Evolutionary conservation across 30 jellyfish, hydroid and myxozoan genomes (phyloP).

Genomic region (Hydractinia symbiolongicarpus): DNA sequence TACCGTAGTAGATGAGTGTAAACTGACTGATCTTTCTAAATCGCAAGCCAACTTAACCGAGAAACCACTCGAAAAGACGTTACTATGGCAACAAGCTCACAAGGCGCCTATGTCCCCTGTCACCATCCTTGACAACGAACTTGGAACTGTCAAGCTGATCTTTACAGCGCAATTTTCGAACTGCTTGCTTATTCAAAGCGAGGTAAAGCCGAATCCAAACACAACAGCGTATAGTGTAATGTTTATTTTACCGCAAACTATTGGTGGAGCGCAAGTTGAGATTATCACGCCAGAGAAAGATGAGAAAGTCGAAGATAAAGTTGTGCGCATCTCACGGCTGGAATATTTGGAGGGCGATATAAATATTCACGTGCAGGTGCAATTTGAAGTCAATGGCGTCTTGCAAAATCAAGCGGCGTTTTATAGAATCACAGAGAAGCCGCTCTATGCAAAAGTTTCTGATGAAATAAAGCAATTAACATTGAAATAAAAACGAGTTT

Average conservation of each 20-base stretch:
- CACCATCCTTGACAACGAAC: constrained; percentile 49
- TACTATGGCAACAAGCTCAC: constrained; percentile 63
- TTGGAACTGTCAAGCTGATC: constrained; percentile 51
- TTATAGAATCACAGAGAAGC: constrained; percentile 50
- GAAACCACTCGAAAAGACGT: not conserved
- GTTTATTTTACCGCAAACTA: constrained; percentile 53
- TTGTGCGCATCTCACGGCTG: constrained; percentile 63
- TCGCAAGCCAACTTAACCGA: not conserved
- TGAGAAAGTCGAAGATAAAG: constrained; percentile 15
- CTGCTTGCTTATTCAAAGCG: constrained; percentile 70
- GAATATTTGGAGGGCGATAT: constrained; percentile 74
- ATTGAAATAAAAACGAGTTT: no score
- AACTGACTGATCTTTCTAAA: constrained; percentile 54
- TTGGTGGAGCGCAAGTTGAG: constrained; percentile 88
- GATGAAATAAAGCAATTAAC: constrained; percentile 6
- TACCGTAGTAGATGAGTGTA: constrained; percentile 59
- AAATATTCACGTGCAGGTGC: constrained; percentile 60
- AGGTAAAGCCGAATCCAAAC: constrained; percentile 10
- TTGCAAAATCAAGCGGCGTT: constrained; percentile 37
- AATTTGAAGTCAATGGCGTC: constrained; percentile 33
- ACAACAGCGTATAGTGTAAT: constrained; percentile 34
- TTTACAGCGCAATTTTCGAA: constrained; percentile 84
- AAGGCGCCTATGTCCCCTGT: constrained; percentile 75
- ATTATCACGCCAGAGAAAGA: constrained; percentile 28
- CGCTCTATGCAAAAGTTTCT: constrained; percentile 56